These are phyloP conservation scores for Troides helena DNA, from an alignment of 2,888 invertebrate genomes.

Conservation along the genomic window DNA sequence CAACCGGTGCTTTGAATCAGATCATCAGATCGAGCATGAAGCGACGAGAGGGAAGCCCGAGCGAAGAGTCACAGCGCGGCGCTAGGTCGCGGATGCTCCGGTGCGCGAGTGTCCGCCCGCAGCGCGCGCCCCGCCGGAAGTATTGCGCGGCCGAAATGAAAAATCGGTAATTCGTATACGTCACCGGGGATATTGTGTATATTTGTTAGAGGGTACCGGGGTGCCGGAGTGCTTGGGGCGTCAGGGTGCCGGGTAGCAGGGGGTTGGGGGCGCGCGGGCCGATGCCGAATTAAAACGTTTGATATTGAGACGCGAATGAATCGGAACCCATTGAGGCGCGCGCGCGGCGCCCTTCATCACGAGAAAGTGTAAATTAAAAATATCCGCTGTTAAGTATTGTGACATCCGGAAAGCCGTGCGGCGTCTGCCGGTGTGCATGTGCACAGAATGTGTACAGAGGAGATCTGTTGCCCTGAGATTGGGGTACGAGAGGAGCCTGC, in stretches of 20 bases:
- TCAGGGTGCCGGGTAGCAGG: too few species aligned
- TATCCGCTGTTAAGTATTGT: background rate
- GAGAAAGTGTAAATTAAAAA: too few species aligned
- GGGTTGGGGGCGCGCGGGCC: background rate
- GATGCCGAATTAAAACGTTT: constrained; percentile 22
- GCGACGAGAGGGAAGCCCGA: too few species aligned
- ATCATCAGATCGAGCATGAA: too few species aligned
- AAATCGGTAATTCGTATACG: constrained; percentile 7
- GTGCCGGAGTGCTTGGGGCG: background rate
- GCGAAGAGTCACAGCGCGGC: too few species aligned
- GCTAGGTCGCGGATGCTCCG: too few species aligned
- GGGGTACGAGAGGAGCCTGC: too few species aligned
- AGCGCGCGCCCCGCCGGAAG: background rate
- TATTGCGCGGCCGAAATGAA: constrained; percentile 3
- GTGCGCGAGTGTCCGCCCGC: too few species aligned
- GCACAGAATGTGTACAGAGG: background rate
- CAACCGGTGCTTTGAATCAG: too few species aligned
- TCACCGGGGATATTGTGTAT: background rate
- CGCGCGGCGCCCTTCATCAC: background rate
- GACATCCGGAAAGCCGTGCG: background rate
- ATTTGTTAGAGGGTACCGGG: background rate
- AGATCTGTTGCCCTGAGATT: too few species aligned
- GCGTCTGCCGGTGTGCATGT: background rate
- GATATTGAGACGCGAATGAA: constrained; percentile 20
- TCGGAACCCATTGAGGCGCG: constrained; percentile 14